A percentile compares a stretch with the other conserved stretches of the same genome.
Conservation (phyloP, 2,797 vertebrate species). For the Sardinella longiceps region DNA sequence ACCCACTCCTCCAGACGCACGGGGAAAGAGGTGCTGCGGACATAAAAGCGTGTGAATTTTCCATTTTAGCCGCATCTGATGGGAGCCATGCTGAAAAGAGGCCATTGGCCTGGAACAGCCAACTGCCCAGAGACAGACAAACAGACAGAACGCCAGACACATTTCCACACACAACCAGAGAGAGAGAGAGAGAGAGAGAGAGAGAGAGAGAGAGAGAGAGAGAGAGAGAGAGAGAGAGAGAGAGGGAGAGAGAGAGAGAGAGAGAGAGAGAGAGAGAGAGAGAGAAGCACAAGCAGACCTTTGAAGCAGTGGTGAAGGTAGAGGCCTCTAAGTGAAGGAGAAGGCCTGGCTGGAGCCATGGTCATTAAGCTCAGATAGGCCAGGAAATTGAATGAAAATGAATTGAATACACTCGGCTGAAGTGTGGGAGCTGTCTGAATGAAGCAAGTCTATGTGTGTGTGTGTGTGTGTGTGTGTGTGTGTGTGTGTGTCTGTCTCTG, state of each 20-base stretch:
- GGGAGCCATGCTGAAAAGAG: not conserved
- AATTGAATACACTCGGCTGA: conserved; percentile 2
- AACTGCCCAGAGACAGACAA: not conserved
- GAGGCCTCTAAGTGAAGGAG: not conserved
- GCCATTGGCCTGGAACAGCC: not conserved
- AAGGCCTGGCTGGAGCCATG: not conserved
- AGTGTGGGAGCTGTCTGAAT: conserved; percentile 10
- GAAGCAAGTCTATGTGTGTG: conserved; percentile 27
- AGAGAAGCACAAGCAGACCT: not conserved
- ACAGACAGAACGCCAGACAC: not conserved
- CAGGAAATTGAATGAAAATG: conserved; percentile 22
- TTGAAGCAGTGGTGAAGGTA: not conserved
- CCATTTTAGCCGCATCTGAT: not conserved
- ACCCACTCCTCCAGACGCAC: not conserved
- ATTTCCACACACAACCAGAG: not conserved
- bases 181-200: not conserved
- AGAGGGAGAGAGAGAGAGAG: not conserved
- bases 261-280: not conserved
- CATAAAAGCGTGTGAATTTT: not conserved
- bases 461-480: conserved; percentile 30
- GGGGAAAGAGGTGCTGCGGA: not conserved
- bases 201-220: not conserved
- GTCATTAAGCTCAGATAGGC: conserved; percentile 17
- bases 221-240: not conserved
- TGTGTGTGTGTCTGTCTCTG: conserved; percentile 52